Percentiles rank a stretch among this genome's conserved stretches.
phyloP scores from a whole-genome alignment of 2,113 vertebrate species.

The Erythrolamprus reginae region DNA sequence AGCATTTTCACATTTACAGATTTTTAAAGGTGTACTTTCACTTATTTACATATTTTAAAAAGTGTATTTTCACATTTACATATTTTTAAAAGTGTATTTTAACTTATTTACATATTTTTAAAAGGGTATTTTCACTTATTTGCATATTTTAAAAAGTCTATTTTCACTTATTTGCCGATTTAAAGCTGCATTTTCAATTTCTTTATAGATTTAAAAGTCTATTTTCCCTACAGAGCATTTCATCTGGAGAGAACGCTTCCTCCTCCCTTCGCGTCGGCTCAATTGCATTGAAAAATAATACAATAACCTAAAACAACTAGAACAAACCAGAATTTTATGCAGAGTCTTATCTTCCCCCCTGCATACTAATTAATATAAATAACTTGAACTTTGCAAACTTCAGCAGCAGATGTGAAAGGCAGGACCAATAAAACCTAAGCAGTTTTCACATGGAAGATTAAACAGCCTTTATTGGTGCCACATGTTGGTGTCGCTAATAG shows the following conservation, averaged over 20 bases:
- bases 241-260: too few species aligned
- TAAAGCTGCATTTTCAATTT: neutral
- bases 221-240: neutral
- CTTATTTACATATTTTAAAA: too few species aligned
- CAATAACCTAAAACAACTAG: neutral
- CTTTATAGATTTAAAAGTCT: neutral
- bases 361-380: neutral
- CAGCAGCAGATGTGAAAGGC: neutral
- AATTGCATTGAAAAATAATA: neutral
- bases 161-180: neutral
- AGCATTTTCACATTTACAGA: too few species aligned
- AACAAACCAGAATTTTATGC: neutral
- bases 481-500: neutral
- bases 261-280: neutral
- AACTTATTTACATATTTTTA: too few species aligned
- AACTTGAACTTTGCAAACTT: neutral
- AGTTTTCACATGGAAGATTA: neutral
- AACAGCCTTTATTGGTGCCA: neutral
- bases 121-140: neutral
- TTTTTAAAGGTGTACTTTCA: too few species aligned
- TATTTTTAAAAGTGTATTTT: too few species aligned
- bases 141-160: neutral
- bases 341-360: neutral
- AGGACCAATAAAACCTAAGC: neutral
- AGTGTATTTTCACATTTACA: too few species aligned